Evolutionary conservation across 2,888 invertebrate genomes (phyloP).

Genomic region (Rhingia campestris): DNA sequence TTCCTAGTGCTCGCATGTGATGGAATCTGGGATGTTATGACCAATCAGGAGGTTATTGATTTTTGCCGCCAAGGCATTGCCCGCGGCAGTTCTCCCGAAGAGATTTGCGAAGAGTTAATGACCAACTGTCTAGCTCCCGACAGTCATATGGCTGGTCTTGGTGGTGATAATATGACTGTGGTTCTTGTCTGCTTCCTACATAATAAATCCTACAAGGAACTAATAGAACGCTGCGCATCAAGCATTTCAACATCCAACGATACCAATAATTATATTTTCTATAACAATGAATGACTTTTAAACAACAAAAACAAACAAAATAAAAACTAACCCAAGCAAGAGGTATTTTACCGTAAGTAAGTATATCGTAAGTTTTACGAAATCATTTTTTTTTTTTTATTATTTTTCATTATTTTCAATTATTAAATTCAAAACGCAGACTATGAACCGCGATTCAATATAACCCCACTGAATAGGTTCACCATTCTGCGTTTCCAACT

Average conservation of each 20-base stretch:
- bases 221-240: slow-evolving; percentile 80
- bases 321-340: background rate
- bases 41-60: slow-evolving; percentile 95
- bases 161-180: slow-evolving; percentile 99
- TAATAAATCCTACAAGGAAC: slow-evolving; percentile 81
- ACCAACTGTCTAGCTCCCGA: slow-evolving; percentile 97
- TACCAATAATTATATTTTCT: slow-evolving; percentile 24
- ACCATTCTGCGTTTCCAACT: slow-evolving; percentile 15
- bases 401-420: slow-evolving; percentile 29
- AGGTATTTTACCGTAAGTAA: slow-evolving; percentile 24
- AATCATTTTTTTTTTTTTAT: slow-evolving; percentile 18
- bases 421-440: slow-evolving; percentile 15
- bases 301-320: too few relatives aligned
- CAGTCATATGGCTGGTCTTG: slow-evolving; percentile 97
- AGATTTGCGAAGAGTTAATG: slow-evolving; percentile 98
- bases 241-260: slow-evolving; percentile 54
- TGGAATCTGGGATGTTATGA: slow-evolving; percentile 99
- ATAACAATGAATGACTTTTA: too few relatives aligned
- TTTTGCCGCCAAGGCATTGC: slow-evolving; percentile 94
- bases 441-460: background rate
- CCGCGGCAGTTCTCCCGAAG: slow-evolving; percentile 93
- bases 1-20: slow-evolving; percentile 98
- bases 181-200: slow-evolving; percentile 90
- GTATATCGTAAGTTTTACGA: slow-evolving; percentile 12
- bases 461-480: slow-evolving; percentile 13